Conservation (phyloP, 2,888 invertebrate genomes). For the Candidula unifasciata region DNA sequence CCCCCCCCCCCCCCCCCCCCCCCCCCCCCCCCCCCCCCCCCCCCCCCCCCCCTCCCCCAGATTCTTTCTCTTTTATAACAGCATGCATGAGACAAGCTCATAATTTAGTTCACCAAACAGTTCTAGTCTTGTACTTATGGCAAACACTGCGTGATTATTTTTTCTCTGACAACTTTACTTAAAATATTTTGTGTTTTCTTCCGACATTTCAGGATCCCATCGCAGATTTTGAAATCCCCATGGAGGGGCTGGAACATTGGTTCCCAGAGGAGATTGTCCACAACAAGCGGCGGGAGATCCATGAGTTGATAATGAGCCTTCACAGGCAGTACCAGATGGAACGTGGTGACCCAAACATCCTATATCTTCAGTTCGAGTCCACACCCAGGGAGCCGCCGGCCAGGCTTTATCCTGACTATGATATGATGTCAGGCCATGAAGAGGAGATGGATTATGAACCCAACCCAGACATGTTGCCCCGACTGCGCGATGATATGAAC, state of each 20-base stretch:
- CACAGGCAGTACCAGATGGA: slow-evolving; percentile 83
- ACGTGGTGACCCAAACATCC: slow-evolving; percentile 35
- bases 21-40: too few relatives aligned
- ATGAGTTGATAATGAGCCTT: slow-evolving; percentile 85
- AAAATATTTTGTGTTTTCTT: slow-evolving; percentile 59
- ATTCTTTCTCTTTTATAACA: too few relatives aligned
- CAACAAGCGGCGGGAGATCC: slow-evolving; percentile 91
- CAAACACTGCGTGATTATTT: background rate
- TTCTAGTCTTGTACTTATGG: too few relatives aligned
- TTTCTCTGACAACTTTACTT: background rate
- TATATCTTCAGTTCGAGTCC: slow-evolving; percentile 43
- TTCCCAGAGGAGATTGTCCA: slow-evolving; percentile 90
- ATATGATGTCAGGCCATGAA: background rate
- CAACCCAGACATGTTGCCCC: background rate
- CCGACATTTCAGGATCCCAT: slow-evolving; percentile 85
- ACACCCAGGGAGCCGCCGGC: slow-evolving; percentile 14
- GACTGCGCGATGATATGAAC: background rate
- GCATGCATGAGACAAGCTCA: too few relatives aligned
- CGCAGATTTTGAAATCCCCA: slow-evolving; percentile 88
- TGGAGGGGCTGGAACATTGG: slow-evolving; percentile 90
- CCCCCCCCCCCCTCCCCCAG: too few relatives aligned
- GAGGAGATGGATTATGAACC: background rate
- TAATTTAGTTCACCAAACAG: too few relatives aligned
- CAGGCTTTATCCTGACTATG: background rate
- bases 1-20: too few relatives aligned